Evolutionary conservation across 2,113 vertebrate species (phyloP).

Genomic region (Archocentrus centrarchus): DNA sequence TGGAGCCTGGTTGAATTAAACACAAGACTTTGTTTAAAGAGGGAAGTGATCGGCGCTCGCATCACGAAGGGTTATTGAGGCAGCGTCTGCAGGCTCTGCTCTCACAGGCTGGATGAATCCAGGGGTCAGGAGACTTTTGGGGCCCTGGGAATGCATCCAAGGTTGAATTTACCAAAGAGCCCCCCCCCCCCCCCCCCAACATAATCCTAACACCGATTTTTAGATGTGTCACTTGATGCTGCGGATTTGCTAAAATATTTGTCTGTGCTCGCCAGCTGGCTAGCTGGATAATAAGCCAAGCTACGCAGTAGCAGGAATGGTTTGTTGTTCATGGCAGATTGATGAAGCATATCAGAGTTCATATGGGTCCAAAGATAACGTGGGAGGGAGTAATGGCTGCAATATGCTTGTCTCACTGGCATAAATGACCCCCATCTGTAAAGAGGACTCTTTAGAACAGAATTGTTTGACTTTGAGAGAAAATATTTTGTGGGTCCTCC

Average conservation of each 20-base stretch:
- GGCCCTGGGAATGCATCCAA: neutral
- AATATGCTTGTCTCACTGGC: neutral
- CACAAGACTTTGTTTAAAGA: slow-evolving; percentile 3
- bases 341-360: neutral
- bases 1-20: neutral
- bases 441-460: neutral
- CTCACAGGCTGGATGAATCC: too few relatives aligned
- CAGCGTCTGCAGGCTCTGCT: neutral
- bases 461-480: neutral
- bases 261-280: neutral
- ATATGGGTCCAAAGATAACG: neutral
- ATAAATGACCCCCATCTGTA: neutral
- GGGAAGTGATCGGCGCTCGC: neutral
- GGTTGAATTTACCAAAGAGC: neutral
- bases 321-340: neutral
- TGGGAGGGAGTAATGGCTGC: neutral
- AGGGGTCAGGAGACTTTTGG: neutral
- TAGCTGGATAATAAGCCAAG: neutral
- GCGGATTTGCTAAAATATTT: neutral
- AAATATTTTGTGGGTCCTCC: neutral
- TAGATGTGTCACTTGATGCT: neutral
- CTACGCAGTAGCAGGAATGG: neutral
- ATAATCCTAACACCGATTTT: neutral
- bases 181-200: too few relatives aligned
- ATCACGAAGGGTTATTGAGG: neutral